Base-by-base conservation (phyloP, 2,797 vertebrate species). In the Periophthalmus magnuspinnatus region DNA sequence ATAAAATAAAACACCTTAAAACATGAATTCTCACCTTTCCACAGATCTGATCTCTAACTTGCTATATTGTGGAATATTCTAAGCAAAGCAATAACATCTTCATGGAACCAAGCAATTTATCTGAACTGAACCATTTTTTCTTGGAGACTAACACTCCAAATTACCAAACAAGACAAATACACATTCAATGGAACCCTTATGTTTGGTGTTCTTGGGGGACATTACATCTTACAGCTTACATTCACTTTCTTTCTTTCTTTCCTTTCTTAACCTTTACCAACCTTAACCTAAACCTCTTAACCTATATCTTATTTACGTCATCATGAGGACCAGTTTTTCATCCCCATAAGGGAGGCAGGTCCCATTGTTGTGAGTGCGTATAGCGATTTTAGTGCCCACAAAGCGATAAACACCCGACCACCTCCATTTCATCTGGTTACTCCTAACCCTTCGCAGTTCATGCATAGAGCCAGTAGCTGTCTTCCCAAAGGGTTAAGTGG, bases 401-500 rank as follows among this genome's bases (percentile, higher is more conserved):
- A 11, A 41, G 10, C 11, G 38, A 41, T 41, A 41, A 45, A 45
- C 14, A 45, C 3, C 41, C 41, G 0, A 13, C 13, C 41, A 45
- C 13, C 41, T 16, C 1, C 14, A 45, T 45, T 45, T 45, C 41
- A 45, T 14, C 41, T 16, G 11, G 41, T 56, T 11, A 56, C 55
- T 34, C 13, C 33, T 13, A 4, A 38, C 7, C 34, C 9, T 36
- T 6, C 32, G 56, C 48, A 13, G 32, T 21, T 28, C 13, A 6
- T 11, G 33, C 16, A 17, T 8, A 45, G 2, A 45, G 38, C 21
- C 54, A 41, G 65, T 68, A 71, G 64, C 19, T 54, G 24, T 16
- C 67, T 56, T 61, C 67, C 58, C 57, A 22, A 13, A 65, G 50
- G 55, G 54, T 61, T 69, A 70, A 52, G 55, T 65, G 61, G 34